These are phyloP conservation scores for Muscina levida DNA, from an alignment of 2,888 invertebrate species.

Conservation along the genomic window DNA sequence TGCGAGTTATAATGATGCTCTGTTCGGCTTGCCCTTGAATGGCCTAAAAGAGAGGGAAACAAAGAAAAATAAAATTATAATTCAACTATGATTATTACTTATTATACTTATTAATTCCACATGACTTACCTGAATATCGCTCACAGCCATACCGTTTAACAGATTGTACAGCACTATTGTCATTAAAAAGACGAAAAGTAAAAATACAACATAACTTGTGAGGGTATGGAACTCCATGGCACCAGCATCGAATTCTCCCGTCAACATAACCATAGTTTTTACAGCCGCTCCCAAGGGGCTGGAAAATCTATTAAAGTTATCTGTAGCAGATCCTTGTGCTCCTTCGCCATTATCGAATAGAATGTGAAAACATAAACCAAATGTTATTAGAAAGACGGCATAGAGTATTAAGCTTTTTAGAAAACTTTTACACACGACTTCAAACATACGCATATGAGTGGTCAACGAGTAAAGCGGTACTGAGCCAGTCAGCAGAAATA, in stretches of 20 bases:
- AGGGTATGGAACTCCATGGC: constrained; percentile 87
- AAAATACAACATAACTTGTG: constrained; percentile 87
- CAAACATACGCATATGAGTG: constrained; percentile 90
- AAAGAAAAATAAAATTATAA: no score
- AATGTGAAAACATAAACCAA: constrained; percentile 89
- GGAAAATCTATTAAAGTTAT: constrained; percentile 84
- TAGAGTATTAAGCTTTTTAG: constrained; percentile 89
- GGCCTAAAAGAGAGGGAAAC: constrained; percentile 79
- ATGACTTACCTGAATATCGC: constrained; percentile 90
- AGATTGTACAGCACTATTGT: constrained; percentile 91
- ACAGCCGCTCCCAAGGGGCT: constrained; percentile 87
- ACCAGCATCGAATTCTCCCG: constrained; percentile 92
- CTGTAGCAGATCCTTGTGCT: no score
- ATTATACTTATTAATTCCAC: no score
- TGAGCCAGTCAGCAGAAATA: constrained; percentile 89
- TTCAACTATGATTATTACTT: no score
- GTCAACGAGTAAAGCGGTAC: constrained; percentile 86
- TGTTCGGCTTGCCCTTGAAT: constrained; percentile 90
- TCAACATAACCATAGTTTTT: constrained; percentile 93
- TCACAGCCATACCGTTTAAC: constrained; percentile 91
- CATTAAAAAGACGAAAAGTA: constrained; percentile 90
- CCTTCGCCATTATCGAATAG: constrained; percentile 80
- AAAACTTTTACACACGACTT: constrained; percentile 89
- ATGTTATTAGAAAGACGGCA: constrained; percentile 89
- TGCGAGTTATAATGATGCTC: constrained; percentile 86